Base-by-base conservation (phyloP, 2,888 invertebrate genomes). In the Tipula helvola region DNA sequence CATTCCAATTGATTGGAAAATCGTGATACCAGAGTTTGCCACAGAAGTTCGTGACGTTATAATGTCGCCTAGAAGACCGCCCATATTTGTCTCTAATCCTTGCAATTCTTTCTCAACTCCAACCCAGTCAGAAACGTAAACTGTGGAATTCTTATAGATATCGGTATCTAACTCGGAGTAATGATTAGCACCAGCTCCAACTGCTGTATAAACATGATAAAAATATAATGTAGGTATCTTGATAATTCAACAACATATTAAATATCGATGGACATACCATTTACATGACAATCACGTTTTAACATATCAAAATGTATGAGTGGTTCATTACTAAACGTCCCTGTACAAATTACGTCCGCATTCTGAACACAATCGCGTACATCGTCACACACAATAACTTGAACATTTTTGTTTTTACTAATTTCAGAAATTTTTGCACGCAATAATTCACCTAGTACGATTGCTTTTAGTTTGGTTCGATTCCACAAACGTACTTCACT, bases 331-430 rank as follows among this genome's bases (percentile, higher is more conserved):
- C 93, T 89, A 87, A 90, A 92, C 1, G 95, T 95, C 0, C 93
- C 93, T 1, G 94, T 94, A 52, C 94, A 92, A 87, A 95, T 92
- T 36, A 95, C 92, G 90, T 95, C 95, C 0, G 94, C 94, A 88
- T 91, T 90, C 57, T 89, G 89, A 0, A 93, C 93, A 86, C 94
- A 94, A 36, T 92, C 92, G 86, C 92, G 89, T 0, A 91, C 90
- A 41, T 89, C 90, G 87, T 89, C 88, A 87, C 89, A 87, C 57
- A 87, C 89, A 89, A 88, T 87, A 5, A 90, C 88, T 16, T 86
- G 87, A 12, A 88, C 12, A 18, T 88, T 86, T 86, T 83, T 36
- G 86, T 88, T 88, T 87, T 87, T 85, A 86, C 89, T 89, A 5
- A 52, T 71, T 0, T 87, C 1, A n/a, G 13, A 3, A 39, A 39